A percentile compares a stretch with the other conserved stretches of the same genome.
Conservation (phyloP, 2,888 invertebrate genomes). For the Pachycephus smyrnensis region DNA sequence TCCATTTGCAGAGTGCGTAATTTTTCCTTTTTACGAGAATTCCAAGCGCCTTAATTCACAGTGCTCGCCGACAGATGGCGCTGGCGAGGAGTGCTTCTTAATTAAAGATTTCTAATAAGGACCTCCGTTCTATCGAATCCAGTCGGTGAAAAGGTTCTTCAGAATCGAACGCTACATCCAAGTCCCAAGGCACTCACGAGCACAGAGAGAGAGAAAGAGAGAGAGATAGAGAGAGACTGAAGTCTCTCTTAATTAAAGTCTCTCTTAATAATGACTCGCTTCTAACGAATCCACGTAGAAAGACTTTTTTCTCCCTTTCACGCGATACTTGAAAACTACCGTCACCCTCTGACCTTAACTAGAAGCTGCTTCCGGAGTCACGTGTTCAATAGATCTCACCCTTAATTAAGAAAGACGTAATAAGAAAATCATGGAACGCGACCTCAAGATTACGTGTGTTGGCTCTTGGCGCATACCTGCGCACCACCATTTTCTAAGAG, state of each 20-base stretch:
- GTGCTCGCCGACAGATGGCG: slow-evolving; percentile 10
- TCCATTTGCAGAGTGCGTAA: background rate
- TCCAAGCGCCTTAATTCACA: background rate
- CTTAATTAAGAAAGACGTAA: background rate
- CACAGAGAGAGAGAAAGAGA: too few species aligned
- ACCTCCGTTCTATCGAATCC: background rate
- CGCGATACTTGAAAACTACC: background rate
- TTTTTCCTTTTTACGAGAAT: background rate
- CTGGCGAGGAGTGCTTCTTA: slow-evolving; percentile 30
- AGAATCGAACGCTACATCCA: background rate
- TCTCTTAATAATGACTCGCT: background rate
- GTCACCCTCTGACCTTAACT: background rate
- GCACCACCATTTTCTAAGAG: slow-evolving; percentile 36
- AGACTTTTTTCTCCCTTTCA: background rate
- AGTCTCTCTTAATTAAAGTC: background rate
- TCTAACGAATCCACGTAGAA: background rate
- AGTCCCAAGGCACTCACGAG: background rate
- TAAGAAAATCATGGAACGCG: background rate
- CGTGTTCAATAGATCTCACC: background rate
- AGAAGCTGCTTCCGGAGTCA: background rate
- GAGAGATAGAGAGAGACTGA: too few species aligned
- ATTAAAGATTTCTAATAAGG: slow-evolving; percentile 22
- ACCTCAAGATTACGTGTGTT: background rate
- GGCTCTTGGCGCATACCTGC: background rate
- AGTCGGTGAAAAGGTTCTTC: background rate